A percentile compares a stretch with the other conserved stretches of the same genome.
Conservation (phyloP, 2,797 vertebrate species). For the Oophaga sylvatica region DNA sequence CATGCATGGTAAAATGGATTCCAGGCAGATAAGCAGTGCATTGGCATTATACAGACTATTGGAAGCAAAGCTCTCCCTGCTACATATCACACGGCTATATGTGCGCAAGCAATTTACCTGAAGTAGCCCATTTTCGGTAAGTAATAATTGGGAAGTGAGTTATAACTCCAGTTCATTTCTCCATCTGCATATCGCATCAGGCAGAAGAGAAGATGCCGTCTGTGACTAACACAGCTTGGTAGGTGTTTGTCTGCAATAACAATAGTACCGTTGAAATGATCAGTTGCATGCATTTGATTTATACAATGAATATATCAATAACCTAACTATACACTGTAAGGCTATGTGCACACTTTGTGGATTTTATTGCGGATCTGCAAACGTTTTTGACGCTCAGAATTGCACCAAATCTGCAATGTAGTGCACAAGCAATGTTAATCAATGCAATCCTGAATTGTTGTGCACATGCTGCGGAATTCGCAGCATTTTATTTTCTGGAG, state of each 20-base stretch:
- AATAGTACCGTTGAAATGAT: neutral
- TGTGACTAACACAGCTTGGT: conserved; percentile 60
- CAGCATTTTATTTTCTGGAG: no score
- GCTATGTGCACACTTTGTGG: no score
- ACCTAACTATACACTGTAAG: neutral
- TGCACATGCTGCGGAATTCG: no score
- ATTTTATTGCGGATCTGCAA: no score
- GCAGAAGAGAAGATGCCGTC: conserved; percentile 62
- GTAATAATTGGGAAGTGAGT: conserved; percentile 36
- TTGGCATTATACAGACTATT: neutral
- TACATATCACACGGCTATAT: neutral
- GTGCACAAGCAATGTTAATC: no score
- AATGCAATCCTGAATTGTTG: no score
- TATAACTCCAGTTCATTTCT: conserved; percentile 63
- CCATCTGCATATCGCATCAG: conserved; percentile 59
- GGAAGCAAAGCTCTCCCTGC: neutral
- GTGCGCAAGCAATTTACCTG: conserved; percentile 34
- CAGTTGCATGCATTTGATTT: neutral
- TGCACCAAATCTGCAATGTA: no score
- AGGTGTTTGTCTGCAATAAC: conserved; percentile 60
- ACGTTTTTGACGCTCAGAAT: no score
- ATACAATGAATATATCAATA: neutral
- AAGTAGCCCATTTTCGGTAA: conserved; percentile 59
- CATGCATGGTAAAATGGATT: neutral
- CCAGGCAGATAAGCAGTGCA: neutral